Evolutionary conservation across 2,797 vertebrate genomes (phyloP).

Genomic region (Nannoperca australis): DNA sequence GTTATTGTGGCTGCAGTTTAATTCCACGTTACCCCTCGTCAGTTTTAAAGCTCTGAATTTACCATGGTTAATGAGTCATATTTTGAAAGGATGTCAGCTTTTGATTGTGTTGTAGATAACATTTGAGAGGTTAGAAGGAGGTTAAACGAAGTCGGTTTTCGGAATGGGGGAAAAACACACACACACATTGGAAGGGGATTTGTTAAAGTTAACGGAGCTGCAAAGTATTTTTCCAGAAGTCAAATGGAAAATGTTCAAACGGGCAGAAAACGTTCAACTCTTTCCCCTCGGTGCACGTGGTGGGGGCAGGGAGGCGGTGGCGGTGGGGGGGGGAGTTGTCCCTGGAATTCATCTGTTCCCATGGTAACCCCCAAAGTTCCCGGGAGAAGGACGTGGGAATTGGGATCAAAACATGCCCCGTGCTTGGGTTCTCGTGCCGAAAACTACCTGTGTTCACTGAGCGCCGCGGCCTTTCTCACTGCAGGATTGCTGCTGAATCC

Average conservation of each 20-base stretch:
- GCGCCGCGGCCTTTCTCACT: slow-evolving; percentile 29
- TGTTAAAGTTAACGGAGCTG: slow-evolving; percentile 56
- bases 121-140: slow-evolving; percentile 25
- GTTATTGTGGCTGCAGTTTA: background rate
- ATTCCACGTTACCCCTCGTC: background rate
- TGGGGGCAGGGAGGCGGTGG: slow-evolving; percentile 53
- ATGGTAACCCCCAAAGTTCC: slow-evolving; percentile 79
- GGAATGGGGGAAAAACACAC: background rate
- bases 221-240: slow-evolving; percentile 68
- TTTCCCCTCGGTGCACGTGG: slow-evolving; percentile 63
- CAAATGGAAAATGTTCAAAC: slow-evolving; percentile 61
- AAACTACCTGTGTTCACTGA: slow-evolving; percentile 48
- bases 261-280: slow-evolving; percentile 50
- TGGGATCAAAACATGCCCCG: slow-evolving; percentile 64
- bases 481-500: slow-evolving; percentile 27
- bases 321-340: slow-evolving; percentile 48
- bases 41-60: background rate
- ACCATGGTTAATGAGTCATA: background rate
- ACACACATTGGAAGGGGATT: slow-evolving; percentile 23
- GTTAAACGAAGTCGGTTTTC: slow-evolving; percentile 7
- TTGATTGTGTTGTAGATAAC: background rate
- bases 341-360: slow-evolving; percentile 83
- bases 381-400: slow-evolving; percentile 80
- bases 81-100: background rate
- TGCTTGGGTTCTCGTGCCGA: slow-evolving; percentile 63